Base-by-base conservation (phyloP, 1,140 invertebrate species). In the Arctopsyche grandis region DNA sequence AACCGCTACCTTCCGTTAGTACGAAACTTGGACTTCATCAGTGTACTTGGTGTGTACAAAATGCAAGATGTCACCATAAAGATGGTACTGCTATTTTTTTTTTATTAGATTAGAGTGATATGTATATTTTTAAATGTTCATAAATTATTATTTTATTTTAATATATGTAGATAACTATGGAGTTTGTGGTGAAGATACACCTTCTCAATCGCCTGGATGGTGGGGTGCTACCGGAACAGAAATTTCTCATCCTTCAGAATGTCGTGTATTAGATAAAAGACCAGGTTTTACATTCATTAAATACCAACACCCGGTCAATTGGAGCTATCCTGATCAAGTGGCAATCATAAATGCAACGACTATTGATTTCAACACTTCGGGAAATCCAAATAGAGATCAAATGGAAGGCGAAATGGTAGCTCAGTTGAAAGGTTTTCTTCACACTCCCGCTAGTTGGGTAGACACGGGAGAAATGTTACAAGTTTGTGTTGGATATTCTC, bases 41-140 rank as follows among this genome's bases (percentile, higher is more conserved):
- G 71, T 98, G 96, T 86, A 94, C 92, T 21, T 98, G 96, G 96
- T 97, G 96, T 85, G 96, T 97, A 0, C 95, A 97, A 85, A 96
- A 96, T 84, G 95, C 95, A 0, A 89, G 92, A n/a, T 97, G 96
- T 85, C 95, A 96, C 86, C 93, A 94, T 83, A 93, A 93, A 83
- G 93, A 96, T 84, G 94, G 91, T 92, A 83, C 84, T 84, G 81
- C 60, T 82, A 69, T 22, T 66, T 75, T 44, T 74, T 5, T 60
- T 79, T 79, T 56, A 56, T 71, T 69, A 4, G 1, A 69, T 16
- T 10, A 56, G 21, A 7, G 22, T 66, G 21, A 66, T 66, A 66
- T 4, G 48, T 73, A n/a, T 73, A 48, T 21, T 73, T 22, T 21
- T 60, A 22, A 4, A 21, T 60, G 10, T 22, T 46, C 48, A 46